phyloP scores from a whole-genome alignment of 2,888 invertebrate species.

The Ectemnius continuus region DNA sequence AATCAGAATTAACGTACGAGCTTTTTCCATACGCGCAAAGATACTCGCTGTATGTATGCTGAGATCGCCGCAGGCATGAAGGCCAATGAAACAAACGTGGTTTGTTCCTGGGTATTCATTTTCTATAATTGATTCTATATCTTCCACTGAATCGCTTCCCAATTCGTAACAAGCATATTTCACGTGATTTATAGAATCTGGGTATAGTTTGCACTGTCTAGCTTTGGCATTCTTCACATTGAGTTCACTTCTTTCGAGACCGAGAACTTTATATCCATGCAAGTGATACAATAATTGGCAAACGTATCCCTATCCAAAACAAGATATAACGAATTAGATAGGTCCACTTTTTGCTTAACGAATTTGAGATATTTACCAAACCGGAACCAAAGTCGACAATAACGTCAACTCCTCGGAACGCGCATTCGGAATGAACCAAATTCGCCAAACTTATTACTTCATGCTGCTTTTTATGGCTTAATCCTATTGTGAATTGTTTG shows the following conservation, averaged over 20 bases:
- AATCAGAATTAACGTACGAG: constrained; percentile 83
- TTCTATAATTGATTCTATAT: constrained; percentile 77
- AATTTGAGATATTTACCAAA: constrained; percentile 80
- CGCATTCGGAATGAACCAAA: constrained; percentile 80
- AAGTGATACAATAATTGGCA: constrained; percentile 83
- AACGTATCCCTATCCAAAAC: constrained; percentile 83
- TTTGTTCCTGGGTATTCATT: constrained; percentile 75
- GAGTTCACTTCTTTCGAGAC: constrained; percentile 82
- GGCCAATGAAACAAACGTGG: constrained; percentile 80
- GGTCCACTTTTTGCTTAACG: constrained; percentile 10
- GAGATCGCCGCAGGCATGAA: constrained; percentile 90
- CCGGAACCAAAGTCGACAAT: constrained; percentile 88
- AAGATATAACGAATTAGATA: constrained; percentile 7
- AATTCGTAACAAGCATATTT: constrained; percentile 82
- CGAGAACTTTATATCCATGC: constrained; percentile 82
- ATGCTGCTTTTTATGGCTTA: constrained; percentile 84
- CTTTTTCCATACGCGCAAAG: constrained; percentile 81
- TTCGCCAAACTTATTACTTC: constrained; percentile 84
- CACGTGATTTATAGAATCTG: constrained; percentile 79
- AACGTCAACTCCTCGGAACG: constrained; percentile 77
- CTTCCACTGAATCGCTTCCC: constrained; percentile 78
- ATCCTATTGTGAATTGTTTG: constrained; percentile 70
- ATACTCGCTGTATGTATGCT: constrained; percentile 84
- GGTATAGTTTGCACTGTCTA: constrained; percentile 81
- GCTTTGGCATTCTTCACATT: constrained; percentile 81